Evolutionary conservation across 1,140 invertebrate species (phyloP).

Genomic region (Lepidurus packardi): DNA sequence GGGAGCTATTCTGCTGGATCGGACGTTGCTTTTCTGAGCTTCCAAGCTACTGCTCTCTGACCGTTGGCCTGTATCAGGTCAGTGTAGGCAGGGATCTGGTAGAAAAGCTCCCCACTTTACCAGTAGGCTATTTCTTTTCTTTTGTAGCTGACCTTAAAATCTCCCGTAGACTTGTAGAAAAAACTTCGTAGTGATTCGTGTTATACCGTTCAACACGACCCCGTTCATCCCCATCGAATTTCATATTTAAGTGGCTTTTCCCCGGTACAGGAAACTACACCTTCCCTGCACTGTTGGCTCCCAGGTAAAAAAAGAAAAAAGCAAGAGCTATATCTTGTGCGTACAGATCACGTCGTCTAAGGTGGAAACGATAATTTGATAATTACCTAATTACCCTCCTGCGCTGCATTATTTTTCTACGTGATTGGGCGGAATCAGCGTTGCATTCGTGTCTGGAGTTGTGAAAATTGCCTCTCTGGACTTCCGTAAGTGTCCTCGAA

Average conservation of each 20-base stretch:
- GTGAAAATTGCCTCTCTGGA: constrained; percentile 2
- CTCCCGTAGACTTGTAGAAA: background rate
- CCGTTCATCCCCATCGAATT: background rate
- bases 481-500: background rate
- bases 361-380: constrained; percentile 4
- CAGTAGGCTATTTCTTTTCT: background rate
- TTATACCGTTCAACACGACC: background rate
- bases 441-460: background rate
- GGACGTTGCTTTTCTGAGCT: constrained; percentile 12
- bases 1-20: constrained; percentile 4
- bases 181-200: background rate
- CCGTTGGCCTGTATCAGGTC: constrained; percentile 20
- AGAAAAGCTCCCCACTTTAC: background rate
- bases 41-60: constrained; percentile 17
- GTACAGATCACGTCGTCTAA: background rate
- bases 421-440: constrained; percentile 11
- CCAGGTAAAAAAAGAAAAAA: background rate
- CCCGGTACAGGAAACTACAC: background rate
- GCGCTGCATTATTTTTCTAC: background rate
- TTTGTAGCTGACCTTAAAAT: background rate
- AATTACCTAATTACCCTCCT: background rate
- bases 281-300: background rate
- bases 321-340: background rate
- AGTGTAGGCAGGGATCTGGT: constrained; percentile 20
- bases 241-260: background rate